Base-by-base conservation (phyloP, 2,888 invertebrate genomes). In the Cinara cedri region DNA sequence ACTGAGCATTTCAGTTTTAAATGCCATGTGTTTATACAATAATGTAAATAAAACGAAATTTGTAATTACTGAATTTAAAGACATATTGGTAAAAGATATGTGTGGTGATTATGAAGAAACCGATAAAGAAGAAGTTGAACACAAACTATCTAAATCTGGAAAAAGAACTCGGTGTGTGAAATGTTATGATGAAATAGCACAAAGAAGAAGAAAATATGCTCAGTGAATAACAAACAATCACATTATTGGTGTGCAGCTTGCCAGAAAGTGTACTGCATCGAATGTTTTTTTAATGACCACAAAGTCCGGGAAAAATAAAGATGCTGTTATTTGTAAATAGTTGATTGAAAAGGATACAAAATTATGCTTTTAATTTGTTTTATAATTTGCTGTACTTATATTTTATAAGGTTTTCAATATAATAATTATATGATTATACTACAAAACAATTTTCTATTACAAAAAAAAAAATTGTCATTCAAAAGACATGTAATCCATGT, bases 61-160 rank as follows among this genome's bases (percentile, higher is more conserved):
- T 24, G 66, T 49, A 49, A 49, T 66, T n/a, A 49, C 66, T 49
- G 49, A 49, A 66, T n/a, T n/a, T n/a, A n/a, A n/a, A n/a, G n/a
- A n/a, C n/a, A n/a, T n/a, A n/a, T n/a, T n/a, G n/a, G n/a, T n/a
- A 46, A 21, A 65, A 65, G 65, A 65, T 63, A 63, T 65, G 44
- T 46, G 65, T 44, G 63, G 63, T 63, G 63, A 9, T 46, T 14
- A 65, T 65, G n/a, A 51, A 26, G 87, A 88, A 46, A 87, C 87
- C 75, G 6, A 51, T 51, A 26, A 26, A 26, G 51, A 26, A 16
- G 66, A 68, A 68, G 51, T 49, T 65, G 66, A 66, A 51, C 26
- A 66, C 16, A 51, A 66, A 66, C 26, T 66, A 26, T 49, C 26
- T 49, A 66, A 66, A 66, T 66, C 26, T 26, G 26, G 49, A 66